Conservation (phyloP, 2,797 vertebrate genomes). For the Ceyx erithaca region DNA sequence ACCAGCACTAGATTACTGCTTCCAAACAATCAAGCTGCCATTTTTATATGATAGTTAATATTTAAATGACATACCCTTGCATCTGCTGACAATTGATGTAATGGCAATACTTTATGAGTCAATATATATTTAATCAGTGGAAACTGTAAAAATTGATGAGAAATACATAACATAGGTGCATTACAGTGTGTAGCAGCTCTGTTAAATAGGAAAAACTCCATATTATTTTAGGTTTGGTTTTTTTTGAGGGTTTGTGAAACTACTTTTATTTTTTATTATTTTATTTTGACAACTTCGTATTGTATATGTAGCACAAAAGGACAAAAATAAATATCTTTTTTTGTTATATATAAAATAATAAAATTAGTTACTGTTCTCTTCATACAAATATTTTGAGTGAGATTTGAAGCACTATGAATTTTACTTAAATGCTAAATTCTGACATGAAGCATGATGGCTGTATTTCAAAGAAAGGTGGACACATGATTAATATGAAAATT, state of each 20-base stretch:
- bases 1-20: conserved; percentile 83
- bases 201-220: conserved; percentile 52
- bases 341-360: conserved; percentile 68
- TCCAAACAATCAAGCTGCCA: conserved; percentile 92
- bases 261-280: not conserved
- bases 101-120: conserved; percentile 91
- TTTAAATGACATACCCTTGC: conserved; percentile 90
- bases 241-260: not conserved
- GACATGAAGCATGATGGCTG: conserved; percentile 82
- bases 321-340: conserved; percentile 54
- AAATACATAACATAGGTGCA: conserved; percentile 79
- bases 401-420: conserved; percentile 86
- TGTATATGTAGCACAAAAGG: not conserved
- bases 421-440: conserved; percentile 89
- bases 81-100: conserved; percentile 91
- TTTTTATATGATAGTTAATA: conserved; percentile 95
- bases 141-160: conserved; percentile 92
- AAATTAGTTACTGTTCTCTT: conserved; percentile 75
- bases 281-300: not conserved
- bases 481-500: conserved; percentile 98
- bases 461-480: conserved; percentile 86
- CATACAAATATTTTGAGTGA: conserved; percentile 85
- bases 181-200: conserved; percentile 55
- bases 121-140: conserved; percentile 91
- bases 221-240: not conserved